These are phyloP conservation scores for Furcifer pardalis DNA, from an alignment of 2,797 vertebrate species.

Conservation along the genomic window DNA sequence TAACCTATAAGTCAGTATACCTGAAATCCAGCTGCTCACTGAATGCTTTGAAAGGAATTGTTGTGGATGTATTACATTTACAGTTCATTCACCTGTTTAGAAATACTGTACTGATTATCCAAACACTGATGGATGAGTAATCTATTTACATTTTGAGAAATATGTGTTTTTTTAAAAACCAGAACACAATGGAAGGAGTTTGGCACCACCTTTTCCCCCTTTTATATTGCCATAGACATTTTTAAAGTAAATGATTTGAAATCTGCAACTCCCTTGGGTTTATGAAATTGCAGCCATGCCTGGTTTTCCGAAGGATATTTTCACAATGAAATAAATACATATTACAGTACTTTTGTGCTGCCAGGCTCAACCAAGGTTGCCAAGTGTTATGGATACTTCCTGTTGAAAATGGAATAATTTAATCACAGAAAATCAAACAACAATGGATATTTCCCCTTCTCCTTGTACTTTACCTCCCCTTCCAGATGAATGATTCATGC, in stretches of 20 bases:
- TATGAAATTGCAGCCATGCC: constrained; percentile 42
- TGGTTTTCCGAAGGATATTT: constrained; percentile 38
- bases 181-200: constrained; percentile 24
- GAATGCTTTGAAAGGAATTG: not conserved
- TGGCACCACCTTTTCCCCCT: constrained; percentile 41
- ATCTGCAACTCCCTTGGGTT: constrained; percentile 2
- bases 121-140: constrained; percentile 12
- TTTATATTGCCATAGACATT: constrained; percentile 17
- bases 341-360: constrained; percentile 22
- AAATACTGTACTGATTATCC: constrained; percentile 32
- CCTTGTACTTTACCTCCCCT: constrained; percentile 17
- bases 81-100: constrained; percentile 21
- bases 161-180: constrained; percentile 32
- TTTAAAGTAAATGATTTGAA: constrained; percentile 55
- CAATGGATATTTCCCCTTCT: constrained; percentile 8
- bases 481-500: constrained; percentile 32
- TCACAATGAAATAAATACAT: constrained; percentile 44
- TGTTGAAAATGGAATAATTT: constrained; percentile 35
- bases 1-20: constrained; percentile 15
- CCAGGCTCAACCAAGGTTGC: not conserved
- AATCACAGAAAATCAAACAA: constrained; percentile 41
- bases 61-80: constrained; percentile 1
- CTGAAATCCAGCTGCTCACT: not conserved
- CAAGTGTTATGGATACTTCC: constrained; percentile 25
- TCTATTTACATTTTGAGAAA: constrained; percentile 34